A percentile compares a stretch with the other conserved stretches of the same genome.
Evolutionary conservation across 2,113 vertebrate species (phyloP).

Genomic region (Oncorhynchus tshawytscha): DNA sequence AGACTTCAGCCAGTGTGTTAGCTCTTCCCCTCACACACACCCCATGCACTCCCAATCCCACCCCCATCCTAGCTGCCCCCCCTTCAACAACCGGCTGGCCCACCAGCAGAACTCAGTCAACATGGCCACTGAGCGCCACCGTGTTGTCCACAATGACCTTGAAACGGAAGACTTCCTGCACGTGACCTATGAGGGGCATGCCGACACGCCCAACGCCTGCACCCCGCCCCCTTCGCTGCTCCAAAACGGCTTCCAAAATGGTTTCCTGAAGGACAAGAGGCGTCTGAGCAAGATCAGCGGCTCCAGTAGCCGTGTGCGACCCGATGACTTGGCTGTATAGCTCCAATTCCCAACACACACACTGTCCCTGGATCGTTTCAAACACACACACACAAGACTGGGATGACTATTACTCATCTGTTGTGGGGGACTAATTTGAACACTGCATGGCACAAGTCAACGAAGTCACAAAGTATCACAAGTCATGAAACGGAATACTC

Average conservation of each 20-base stretch:
- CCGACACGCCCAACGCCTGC: constrained; percentile 48
- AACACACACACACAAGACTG: neutral
- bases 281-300: constrained; percentile 87
- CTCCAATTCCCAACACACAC: neutral
- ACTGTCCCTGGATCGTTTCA: neutral
- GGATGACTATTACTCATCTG: too few relatives aligned
- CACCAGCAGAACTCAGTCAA: constrained; percentile 89
- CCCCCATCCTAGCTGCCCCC: constrained; percentile 66
- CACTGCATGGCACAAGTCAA: too few relatives aligned
- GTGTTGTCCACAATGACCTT: constrained; percentile 64
- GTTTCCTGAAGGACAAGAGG: constrained; percentile 80
- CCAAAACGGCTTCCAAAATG: constrained; percentile 15
- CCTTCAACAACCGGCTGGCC: constrained; percentile 80
- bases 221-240: constrained; percentile 14
- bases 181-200: constrained; percentile 71
- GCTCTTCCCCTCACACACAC: constrained; percentile 50
- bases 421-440: too few relatives aligned
- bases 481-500: too few relatives aligned
- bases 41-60: constrained; percentile 32
- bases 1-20: constrained; percentile 86
- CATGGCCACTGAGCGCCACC: constrained; percentile 82
- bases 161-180: constrained; percentile 75
- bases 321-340: constrained; percentile 88
- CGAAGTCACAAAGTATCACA: too few relatives aligned
- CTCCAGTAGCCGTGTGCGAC: constrained; percentile 84